phyloP scores from a whole-genome alignment of 2,888 invertebrate genomes.

The Charanyca ferruginea region DNA sequence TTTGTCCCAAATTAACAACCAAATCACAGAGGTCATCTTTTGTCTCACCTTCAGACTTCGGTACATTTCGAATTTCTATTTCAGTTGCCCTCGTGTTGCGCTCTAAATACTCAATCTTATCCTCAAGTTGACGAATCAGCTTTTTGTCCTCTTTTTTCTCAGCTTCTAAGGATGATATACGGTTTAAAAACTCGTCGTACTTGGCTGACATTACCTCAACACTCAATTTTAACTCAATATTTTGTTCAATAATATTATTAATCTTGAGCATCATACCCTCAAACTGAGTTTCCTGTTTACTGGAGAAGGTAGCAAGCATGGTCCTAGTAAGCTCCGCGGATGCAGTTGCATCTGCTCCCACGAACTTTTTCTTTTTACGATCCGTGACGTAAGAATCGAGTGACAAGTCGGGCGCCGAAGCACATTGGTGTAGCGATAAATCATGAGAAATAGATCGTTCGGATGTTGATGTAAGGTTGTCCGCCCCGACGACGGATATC shows the following conservation, averaged over 20 bases:
- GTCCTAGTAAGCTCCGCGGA: conserved; percentile 6
- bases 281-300: conserved; percentile 12
- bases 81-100: conserved; percentile 12
- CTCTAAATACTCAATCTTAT: conserved; percentile 11
- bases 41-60: conserved; percentile 9
- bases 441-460: neutral
- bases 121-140: conserved; percentile 12
- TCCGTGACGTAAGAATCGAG: conserved; percentile 1
- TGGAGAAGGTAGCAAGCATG: conserved; percentile 12
- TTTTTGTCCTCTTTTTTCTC: conserved; percentile 14
- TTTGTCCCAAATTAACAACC: conserved; percentile 9
- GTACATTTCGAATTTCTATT: conserved; percentile 18
- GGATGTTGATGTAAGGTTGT: neutral
- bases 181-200: conserved; percentile 12
- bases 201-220: conserved; percentile 17
- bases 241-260: conserved; percentile 9
- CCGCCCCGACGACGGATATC: neutral
- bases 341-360: neutral
- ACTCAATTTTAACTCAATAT: conserved; percentile 4
- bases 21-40: conserved; percentile 15
- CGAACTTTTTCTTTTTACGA: conserved; percentile 3
- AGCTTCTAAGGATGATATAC: conserved; percentile 14
- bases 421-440: conserved; percentile 3
- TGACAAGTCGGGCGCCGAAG: conserved; percentile 7
- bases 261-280: conserved; percentile 20